phyloP scores from a whole-genome alignment of 2,113 vertebrate genomes.

The Periophthalmus modestus region DNA sequence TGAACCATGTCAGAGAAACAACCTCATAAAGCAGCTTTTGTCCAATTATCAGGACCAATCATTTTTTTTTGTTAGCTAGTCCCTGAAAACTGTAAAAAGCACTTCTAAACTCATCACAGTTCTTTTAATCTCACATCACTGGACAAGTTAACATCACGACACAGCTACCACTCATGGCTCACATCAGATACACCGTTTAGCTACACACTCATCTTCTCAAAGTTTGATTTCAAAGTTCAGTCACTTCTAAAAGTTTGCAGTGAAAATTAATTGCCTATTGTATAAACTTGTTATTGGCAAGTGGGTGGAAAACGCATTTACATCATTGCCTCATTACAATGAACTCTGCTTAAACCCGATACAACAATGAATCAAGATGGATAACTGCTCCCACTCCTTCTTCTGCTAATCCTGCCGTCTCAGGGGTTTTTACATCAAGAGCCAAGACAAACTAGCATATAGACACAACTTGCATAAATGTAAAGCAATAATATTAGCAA shows the following conservation, averaged over 20 bases:
- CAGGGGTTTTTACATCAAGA: background rate
- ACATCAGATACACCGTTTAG: no score
- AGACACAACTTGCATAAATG: background rate
- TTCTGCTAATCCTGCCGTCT: conserved; percentile 8
- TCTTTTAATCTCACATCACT: no score
- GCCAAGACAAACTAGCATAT: background rate
- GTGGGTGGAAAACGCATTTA: background rate
- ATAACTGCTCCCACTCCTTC: conserved; percentile 12
- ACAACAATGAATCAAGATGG: conserved; percentile 30
- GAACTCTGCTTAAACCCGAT: conserved; percentile 17
- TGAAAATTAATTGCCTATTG: background rate
- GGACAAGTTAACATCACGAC: no score
- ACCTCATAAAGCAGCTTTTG: no score
- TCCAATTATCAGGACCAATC: no score
- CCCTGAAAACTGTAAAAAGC: no score
- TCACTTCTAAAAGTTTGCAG: background rate
- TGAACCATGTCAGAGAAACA: no score
- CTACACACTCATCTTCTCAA: background rate
- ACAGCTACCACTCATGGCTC: no score
- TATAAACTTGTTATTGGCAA: conserved; percentile 8
- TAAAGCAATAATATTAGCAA: background rate
- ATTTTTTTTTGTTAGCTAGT: no score
- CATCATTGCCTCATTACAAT: conserved; percentile 16
- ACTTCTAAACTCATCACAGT: no score
- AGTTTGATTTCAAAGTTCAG: background rate